phyloP scores from a whole-genome alignment of 2,113 vertebrate species.

The Coturnix japonica region DNA sequence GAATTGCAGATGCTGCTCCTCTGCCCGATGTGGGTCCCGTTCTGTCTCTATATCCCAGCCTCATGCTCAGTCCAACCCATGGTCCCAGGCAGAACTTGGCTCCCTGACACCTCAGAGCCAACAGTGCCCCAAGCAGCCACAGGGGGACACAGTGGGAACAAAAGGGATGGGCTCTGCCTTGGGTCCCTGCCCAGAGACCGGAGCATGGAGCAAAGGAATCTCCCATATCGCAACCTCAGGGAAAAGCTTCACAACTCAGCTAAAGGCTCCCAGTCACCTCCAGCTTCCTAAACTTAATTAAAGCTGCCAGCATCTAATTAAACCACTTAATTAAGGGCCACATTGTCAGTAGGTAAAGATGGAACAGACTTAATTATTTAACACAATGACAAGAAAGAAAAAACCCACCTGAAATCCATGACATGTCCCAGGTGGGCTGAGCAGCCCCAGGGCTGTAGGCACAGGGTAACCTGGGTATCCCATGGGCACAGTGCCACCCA shows the following conservation, averaged over 20 bases:
- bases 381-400: constrained; percentile 39
- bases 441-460: too few relatives aligned
- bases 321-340: constrained; percentile 75
- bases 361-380: constrained; percentile 64
- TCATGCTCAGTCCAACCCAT: neutral
- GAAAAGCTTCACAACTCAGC: neutral
- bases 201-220: neutral
- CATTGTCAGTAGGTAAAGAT: constrained; percentile 63
- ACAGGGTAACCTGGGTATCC: neutral
- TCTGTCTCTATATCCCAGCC: neutral
- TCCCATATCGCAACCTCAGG: accelerated
- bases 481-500: neutral
- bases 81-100: neutral
- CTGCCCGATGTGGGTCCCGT: neutral
- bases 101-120: neutral
- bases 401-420: neutral
- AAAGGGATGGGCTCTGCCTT: accelerated
- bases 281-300: constrained; percentile 72
- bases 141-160: neutral
- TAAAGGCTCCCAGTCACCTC: constrained; percentile 44
- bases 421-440: neutral
- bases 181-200: accelerated
- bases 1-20: constrained; percentile 53
- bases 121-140: neutral
- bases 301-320: constrained; percentile 75